phyloP scores from a whole-genome alignment of 2,797 vertebrate genomes.

The Vireo griseus region DNA sequence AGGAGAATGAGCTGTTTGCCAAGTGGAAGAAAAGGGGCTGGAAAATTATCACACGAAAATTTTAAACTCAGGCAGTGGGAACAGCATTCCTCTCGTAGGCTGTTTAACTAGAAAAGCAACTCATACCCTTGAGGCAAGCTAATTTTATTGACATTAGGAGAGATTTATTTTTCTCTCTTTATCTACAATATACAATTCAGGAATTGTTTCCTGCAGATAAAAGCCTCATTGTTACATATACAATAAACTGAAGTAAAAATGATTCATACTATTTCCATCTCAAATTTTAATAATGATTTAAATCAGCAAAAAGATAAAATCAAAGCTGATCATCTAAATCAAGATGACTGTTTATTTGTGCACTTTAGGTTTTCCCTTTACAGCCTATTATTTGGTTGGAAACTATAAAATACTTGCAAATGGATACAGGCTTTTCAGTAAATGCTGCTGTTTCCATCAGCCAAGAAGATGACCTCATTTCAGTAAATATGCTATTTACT shows the following conservation, averaged over 20 bases:
- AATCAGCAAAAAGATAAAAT: slow-evolving; percentile 24
- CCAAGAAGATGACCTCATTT: not conserved
- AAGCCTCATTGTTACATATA: slow-evolving; percentile 41
- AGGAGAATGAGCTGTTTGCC: not conserved
- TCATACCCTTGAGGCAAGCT: slow-evolving; percentile 6
- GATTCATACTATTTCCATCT: slow-evolving; percentile 1
- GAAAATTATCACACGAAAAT: not conserved
- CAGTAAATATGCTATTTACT: not conserved
- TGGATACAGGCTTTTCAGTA: not conserved
- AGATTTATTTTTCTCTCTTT: slow-evolving; percentile 56
- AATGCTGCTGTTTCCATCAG: not conserved
- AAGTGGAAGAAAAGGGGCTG: not conserved
- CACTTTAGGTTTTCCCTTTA: not conserved
- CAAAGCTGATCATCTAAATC: not conserved
- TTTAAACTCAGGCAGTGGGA: not conserved
- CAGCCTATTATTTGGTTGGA: not conserved
- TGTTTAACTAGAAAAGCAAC: slow-evolving; percentile 16
- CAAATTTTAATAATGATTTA: slow-evolving; percentile 12
- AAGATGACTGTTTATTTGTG: not conserved
- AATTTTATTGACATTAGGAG: slow-evolving; percentile 53
- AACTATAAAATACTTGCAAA: slow-evolving; percentile 16
- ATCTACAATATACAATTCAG: slow-evolving; percentile 38
- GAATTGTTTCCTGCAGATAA: slow-evolving; percentile 60
- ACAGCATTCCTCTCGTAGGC: not conserved
- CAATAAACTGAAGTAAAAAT: slow-evolving; percentile 40